phyloP scores from a whole-genome alignment of 2,113 vertebrate species.

The Ia io region DNA sequence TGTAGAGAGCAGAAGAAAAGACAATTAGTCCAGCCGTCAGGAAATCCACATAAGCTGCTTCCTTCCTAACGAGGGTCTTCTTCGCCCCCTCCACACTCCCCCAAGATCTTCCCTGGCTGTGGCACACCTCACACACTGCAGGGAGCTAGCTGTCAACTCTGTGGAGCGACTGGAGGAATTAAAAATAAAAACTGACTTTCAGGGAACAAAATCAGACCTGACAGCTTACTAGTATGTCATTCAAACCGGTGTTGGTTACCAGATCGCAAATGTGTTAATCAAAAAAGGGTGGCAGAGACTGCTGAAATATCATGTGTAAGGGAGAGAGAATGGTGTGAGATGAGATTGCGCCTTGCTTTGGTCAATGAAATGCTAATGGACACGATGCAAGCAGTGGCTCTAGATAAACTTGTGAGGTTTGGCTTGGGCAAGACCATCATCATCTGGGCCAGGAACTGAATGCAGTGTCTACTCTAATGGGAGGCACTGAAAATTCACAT shows the following conservation, averaged over 20 bases:
- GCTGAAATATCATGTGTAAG: background rate
- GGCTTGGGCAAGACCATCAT: background rate
- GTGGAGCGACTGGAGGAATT: constrained; percentile 6
- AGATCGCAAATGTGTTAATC: constrained; percentile 33
- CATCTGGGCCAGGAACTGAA: background rate
- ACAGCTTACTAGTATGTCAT: background rate
- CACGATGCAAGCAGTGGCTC: background rate
- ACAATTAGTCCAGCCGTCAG: constrained; percentile 59
- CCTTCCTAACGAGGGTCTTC: constrained; percentile 60
- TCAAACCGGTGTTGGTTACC: background rate
- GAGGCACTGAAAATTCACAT: background rate
- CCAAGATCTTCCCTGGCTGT: constrained; percentile 63
- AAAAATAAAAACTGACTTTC: constrained; percentile 69
- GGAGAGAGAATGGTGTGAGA: background rate
- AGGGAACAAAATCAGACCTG: constrained; percentile 62
- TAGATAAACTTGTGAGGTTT: background rate
- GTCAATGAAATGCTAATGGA: background rate
- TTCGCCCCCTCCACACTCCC: constrained; percentile 49
- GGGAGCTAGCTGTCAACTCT: constrained; percentile 60
- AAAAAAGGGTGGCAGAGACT: background rate
- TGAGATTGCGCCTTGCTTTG: background rate
- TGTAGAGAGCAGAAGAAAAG: constrained; percentile 58
- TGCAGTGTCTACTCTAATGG: background rate
- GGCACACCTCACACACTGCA: background rate
- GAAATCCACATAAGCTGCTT: constrained; percentile 58